Base-by-base conservation (phyloP, 1,140 invertebrate genomes). In the Proctacanthus coquilletti region DNA sequence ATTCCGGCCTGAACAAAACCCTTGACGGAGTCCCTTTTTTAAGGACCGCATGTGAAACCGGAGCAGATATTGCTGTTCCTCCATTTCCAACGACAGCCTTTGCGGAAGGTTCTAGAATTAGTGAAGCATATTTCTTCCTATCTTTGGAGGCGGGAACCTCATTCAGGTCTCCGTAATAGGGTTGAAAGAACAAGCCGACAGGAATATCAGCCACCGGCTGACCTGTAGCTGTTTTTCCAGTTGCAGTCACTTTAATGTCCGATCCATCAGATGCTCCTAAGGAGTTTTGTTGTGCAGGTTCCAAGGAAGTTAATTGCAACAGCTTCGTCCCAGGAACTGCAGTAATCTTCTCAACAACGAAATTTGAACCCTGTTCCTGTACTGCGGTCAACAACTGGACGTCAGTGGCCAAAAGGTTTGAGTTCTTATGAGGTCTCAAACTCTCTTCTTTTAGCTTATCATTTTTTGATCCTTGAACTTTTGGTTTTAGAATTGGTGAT, bases 51-150 rank as follows among this genome's bases (percentile, higher is more conserved):
- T 62, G 62, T 9, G 76, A 74, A 35, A 76, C 55, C n/a, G 77
- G 76, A 38, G 70, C 71, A 3, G 77, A 70, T 11, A 81, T 65
- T 23, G 77, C 75, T 6, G 67, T 64, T 14, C 77, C 77, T n/a
- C 66, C 63, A 14, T 65, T 55, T 2, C 74, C 74, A 21, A 70
- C 74, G 8, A 70, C 54, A 3, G 77, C 71, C 46, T 66, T 68
- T 5, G 77, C 72, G 25, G 63, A 56, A 0, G 77, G 77, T 43
- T 69, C 71, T 32, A 81, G 48, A 44, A 71, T 67, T 3, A 80
- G 45, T 1, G 62, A 65, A 0, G 68, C 54, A 13, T 46, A 40
- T 29, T 61, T 55, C n/a, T n/a, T n/a, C n/a, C n/a, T n/a, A n/a
- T n/a, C n/a, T n/a, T n/a, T n/a, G n/a, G n/a, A n/a, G n/a, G 38